Base-by-base conservation (phyloP, 2,797 vertebrate genomes). In the Danio jaintianensis region DNA sequence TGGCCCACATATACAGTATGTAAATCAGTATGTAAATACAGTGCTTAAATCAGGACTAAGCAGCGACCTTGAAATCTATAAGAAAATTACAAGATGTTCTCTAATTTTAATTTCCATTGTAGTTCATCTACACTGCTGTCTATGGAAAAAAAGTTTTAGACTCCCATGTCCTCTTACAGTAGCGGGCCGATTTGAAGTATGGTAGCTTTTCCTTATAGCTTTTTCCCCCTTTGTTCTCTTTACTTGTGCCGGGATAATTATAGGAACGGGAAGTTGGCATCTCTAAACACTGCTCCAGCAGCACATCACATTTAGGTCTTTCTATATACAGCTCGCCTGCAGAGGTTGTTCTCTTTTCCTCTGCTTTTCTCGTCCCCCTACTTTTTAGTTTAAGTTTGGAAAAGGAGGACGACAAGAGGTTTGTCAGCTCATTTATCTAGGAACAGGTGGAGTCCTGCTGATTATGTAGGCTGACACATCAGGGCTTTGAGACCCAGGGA, bases 361-460 rank as follows among this genome's bases (percentile, higher is more conserved):
- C 61, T 40, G 76, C 62, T 82, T 56, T 64, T 3, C 2, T 86
- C 70, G 78, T 83, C 82, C 29, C 73, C 71, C 70, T 81, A 68
- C 83, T 83, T 86, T 83, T 68, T 67, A 72, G 74, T 77, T 74
- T 89, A 86, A 20, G 80, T 77, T 81, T 83, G 80, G 85, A 88
- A 91, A 91, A 91, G 83, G 87, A 87, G 89, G 90, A 88, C 86
- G 68, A 76, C 82, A 85, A 87, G 87, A 18, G 48, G 45, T 84
- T 86, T 93, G 92, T 93, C 92, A 92, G 91, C 90, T 93, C 92
- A 92, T 93, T 93, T 90, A 91, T 93, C 92, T 92, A 81, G 81
- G 82, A 87, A 82, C 80, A 83, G 89, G 76, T 81, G 50, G 36
- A 61, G 83, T 80, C 78, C 81, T 80, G 68, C 79, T 66, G 67